Evolutionary conservation across 2,113 vertebrate species (phyloP), one percentile per base, ranked within the genome.

Genomic region (Dicentrarchus labrax): DNA sequence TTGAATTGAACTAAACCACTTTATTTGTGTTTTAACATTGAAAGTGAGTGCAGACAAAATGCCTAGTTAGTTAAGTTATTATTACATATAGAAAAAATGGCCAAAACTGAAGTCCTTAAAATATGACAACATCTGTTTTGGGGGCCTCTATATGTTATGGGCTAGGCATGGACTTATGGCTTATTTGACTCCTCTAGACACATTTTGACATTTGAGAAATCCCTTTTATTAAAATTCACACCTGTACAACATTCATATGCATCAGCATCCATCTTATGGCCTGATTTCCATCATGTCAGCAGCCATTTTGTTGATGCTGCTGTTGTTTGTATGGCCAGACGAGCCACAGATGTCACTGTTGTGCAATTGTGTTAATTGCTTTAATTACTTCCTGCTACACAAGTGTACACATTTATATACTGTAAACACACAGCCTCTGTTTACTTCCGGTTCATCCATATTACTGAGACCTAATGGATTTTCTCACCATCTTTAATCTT

Each of bases 331-430:
- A 17, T 1, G 56, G 15, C 30, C 53, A 48, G 45, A 84, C 68
- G 56, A 67, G 69, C 78, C 84, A 47, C 88, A 92, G 86, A 89
- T 89, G 85, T 84, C 83, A 88, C 70, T 83, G 54, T 86, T 88
- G 85, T 80, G 66, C 60, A 38, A 24, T 69, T 73, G 60, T 78
- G 65, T 82, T 92, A 89, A 87, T 90, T 86, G 64, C 54, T 75
- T 85, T 85, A 83, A 88, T 92, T 89, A 86, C 77, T 41, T 66
- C 75, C 82, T 74, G 68, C 72, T 68, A 70, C 72, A 82, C 67
- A 71, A 51, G 51, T 21, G 2, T n/a, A 12, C 62, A 64, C 59
- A 54, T 22, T 60, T 60, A 71, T 36, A 57, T 8, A 82, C 56
- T 69, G 53, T 59, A 82, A 65, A 79, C 57, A 78, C 36, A 17